Evolutionary conservation across 2,888 invertebrate genomes (phyloP).

Genomic region (Chrysolina oricalcia): DNA sequence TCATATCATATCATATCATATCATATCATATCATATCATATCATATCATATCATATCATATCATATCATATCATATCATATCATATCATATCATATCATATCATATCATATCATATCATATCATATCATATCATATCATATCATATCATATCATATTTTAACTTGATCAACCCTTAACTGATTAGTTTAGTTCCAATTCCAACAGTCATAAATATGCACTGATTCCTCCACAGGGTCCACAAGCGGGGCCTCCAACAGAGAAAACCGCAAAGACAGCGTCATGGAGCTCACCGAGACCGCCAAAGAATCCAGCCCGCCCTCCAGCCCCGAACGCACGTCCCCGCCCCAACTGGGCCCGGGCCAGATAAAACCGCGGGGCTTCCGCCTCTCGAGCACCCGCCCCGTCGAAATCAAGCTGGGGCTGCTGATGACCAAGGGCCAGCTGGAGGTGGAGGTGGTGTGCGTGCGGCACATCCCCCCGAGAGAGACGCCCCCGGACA

Average conservation of each 20-base stretch:
- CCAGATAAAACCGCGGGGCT: constrained; percentile 83
- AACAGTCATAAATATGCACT: neutral
- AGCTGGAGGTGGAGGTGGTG: constrained; percentile 87
- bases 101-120: too few species aligned
- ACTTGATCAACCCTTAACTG: too few species aligned
- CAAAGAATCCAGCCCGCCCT: constrained; percentile 76
- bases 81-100: too few species aligned
- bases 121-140: too few species aligned
- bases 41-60: too few species aligned
- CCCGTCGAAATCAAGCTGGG: constrained; percentile 90
- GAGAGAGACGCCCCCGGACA: constrained; percentile 86
- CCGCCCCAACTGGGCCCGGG: constrained; percentile 83
- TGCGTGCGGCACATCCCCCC: constrained; percentile 81
- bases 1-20: too few species aligned
- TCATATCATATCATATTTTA: too few species aligned
- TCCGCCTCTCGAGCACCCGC: constrained; percentile 78
- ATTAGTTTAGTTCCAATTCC: too few species aligned
- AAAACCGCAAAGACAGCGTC: constrained; percentile 76
- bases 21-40: too few species aligned
- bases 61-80: too few species aligned
- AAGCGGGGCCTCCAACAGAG: constrained; percentile 67
- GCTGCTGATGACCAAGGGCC: constrained; percentile 92
- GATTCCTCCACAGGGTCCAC: constrained; percentile 56
- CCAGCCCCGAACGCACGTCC: constrained; percentile 73
- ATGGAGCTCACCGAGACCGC: constrained; percentile 73